phyloP scores from a whole-genome alignment of 92 coral and sea anemone genomes.

The Paramuricea clavata region DNA sequence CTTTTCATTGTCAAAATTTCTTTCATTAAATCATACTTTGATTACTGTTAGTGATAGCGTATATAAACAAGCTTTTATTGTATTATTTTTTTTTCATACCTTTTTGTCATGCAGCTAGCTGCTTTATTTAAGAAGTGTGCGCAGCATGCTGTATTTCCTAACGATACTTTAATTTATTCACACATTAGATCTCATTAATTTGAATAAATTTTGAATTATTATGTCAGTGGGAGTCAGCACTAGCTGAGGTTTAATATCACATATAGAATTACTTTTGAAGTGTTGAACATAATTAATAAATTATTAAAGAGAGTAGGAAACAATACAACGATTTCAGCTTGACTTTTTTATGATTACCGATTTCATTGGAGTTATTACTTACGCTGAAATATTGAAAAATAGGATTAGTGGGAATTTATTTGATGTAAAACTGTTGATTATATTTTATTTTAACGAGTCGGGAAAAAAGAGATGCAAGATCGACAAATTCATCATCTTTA shows the following conservation, averaged over 20 bases:
- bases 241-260: background rate
- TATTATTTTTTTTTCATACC: too few relatives aligned
- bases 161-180: too few relatives aligned
- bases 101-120: too few relatives aligned
- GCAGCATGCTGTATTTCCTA: background rate
- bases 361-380: background rate
- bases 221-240: background rate
- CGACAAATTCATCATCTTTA: too few relatives aligned
- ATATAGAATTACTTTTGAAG: background rate
- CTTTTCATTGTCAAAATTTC: too few relatives aligned
- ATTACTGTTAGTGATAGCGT: too few relatives aligned
- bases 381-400: background rate
- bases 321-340: background rate
- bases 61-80: too few relatives aligned
- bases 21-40: too few relatives aligned
- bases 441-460: background rate
- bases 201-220: background rate
- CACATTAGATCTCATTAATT: background rate
- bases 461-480: background rate
- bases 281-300: background rate
- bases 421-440: background rate
- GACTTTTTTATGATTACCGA: background rate
- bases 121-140: background rate
- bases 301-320: constrained; percentile 1
- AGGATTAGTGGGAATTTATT: background rate